Conservation (phyloP, 2,888 invertebrate genomes). For the Spodoptera exigua region DNA sequence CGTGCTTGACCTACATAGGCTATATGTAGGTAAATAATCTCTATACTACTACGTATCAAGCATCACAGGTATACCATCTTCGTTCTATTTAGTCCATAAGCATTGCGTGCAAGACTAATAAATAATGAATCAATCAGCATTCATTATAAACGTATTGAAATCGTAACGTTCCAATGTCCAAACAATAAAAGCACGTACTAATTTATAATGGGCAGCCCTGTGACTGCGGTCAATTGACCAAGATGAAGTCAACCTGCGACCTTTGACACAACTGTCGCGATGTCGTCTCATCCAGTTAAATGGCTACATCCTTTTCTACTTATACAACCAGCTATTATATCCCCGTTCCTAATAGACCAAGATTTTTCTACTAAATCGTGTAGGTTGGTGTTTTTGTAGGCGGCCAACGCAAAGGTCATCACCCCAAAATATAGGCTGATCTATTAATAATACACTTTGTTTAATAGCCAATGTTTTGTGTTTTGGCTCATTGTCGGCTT, state of each 20-base stretch:
- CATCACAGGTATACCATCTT: no score
- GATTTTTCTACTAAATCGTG: conserved; percentile 38
- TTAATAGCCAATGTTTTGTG: conserved; percentile 14
- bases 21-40: no score
- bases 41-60: no score
- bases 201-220: conserved; percentile 32
- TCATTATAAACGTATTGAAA: background rate
- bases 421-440: background rate
- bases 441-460: background rate
- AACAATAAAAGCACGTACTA: conserved; percentile 15
- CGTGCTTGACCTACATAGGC: no score
- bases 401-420: background rate
- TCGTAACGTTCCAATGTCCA: background rate
- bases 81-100: no score
- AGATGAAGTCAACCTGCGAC: conserved; percentile 63
- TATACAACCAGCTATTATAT: conserved; percentile 47
- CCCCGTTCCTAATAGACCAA: conserved; percentile 43
- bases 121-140: no score
- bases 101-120: no score
- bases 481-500: background rate
- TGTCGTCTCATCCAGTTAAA: conserved; percentile 70
- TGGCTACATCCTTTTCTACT: conserved; percentile 73
- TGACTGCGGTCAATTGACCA: conserved; percentile 51
- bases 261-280: conserved; percentile 70
- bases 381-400: conserved; percentile 19